Evolutionary conservation across 2,797 vertebrate species (phyloP).

Genomic region (Hipposideros larvatus): DNA sequence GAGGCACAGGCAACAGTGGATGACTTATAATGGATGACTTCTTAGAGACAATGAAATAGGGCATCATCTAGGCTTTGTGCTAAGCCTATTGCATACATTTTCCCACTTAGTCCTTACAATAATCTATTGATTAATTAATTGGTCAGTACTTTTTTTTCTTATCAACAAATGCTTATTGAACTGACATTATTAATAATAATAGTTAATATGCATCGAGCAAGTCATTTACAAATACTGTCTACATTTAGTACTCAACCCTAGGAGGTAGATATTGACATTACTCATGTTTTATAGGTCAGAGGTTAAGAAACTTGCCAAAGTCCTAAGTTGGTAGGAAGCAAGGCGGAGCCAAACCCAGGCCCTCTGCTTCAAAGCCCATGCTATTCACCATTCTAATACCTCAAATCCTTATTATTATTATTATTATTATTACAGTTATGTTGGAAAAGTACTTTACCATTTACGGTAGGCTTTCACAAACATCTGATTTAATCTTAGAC

Average conservation of each 20-base stretch:
- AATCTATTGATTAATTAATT: background rate
- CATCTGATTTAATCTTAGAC: background rate
- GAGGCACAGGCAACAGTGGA: background rate
- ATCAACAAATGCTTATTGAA: background rate
- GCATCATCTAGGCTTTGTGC: background rate
- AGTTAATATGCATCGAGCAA: background rate
- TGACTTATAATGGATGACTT: background rate
- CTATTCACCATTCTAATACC: background rate
- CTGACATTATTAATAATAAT: conserved; percentile 1
- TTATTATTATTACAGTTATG: background rate
- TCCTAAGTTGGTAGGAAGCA: background rate
- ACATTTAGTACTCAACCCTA: background rate
- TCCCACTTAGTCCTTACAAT: background rate
- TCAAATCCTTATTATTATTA: conserved; percentile 10
- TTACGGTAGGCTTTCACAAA: background rate
- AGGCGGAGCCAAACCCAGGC: background rate
- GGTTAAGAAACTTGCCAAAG: background rate
- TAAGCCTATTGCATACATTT: background rate
- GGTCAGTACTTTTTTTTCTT: background rate
- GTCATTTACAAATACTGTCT: background rate
- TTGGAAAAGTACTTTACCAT: background rate
- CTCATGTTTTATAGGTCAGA: background rate
- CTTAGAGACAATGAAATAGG: background rate
- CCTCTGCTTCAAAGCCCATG: background rate
- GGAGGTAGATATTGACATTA: background rate